phyloP scores from a whole-genome alignment of 1,140 invertebrate genomes.

The Episyrphus balteatus region DNA sequence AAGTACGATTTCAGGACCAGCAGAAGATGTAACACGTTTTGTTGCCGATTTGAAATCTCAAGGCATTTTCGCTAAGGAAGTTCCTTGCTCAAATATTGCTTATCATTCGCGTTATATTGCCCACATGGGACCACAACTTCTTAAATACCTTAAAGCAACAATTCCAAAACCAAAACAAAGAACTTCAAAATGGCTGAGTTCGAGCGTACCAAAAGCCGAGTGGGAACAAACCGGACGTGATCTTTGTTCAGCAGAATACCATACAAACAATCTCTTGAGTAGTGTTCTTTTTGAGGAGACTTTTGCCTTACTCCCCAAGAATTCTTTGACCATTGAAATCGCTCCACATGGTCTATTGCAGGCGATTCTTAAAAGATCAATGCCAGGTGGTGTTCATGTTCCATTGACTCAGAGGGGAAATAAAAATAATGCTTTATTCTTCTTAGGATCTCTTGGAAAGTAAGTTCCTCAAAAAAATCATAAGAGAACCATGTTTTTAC shows the following conservation, averaged over 20 bases:
- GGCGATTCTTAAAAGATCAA: constrained; percentile 52
- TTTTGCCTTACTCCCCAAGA: constrained; percentile 57
- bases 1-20: constrained; percentile 76
- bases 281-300: constrained; percentile 82
- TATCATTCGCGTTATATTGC: constrained; percentile 76
- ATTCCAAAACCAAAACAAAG: constrained; percentile 55
- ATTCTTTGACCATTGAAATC: constrained; percentile 69
- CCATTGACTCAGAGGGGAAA: constrained; percentile 67
- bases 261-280: constrained; percentile 80
- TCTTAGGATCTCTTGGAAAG: constrained; percentile 63
- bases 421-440: constrained; percentile 55
- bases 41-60: constrained; percentile 56
- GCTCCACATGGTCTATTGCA: constrained; percentile 74
- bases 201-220: constrained; percentile 62
- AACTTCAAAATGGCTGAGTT: constrained; percentile 73
- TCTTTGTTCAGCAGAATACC: constrained; percentile 78
- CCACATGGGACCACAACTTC: constrained; percentile 57
- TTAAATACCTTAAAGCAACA: constrained; percentile 59
- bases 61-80: constrained; percentile 71
- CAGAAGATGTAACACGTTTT: constrained; percentile 55
- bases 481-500: neutral
- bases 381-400: constrained; percentile 52
- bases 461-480: constrained; percentile 30
- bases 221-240: constrained; percentile 62
- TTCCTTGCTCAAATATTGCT: constrained; percentile 70